Evolutionary conservation across 1,140 invertebrate species (phyloP).

Genomic region (Campoletis sonorensis): DNA sequence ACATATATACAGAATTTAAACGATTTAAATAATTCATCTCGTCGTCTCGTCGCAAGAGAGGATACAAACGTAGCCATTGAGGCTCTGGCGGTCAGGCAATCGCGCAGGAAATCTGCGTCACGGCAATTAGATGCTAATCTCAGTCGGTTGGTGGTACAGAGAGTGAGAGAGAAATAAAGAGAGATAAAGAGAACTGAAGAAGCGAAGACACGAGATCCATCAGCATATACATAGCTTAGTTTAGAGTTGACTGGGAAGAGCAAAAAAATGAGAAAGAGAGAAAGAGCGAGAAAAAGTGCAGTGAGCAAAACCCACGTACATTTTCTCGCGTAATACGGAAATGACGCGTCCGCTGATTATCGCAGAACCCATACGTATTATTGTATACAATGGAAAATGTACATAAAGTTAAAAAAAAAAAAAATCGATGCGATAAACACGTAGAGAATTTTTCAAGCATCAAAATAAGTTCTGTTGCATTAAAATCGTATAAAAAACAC

Average conservation of each 20-base stretch:
- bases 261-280: neutral
- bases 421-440: too few relatives aligned
- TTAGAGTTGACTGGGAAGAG: neutral
- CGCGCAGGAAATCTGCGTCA: conserved; percentile 46
- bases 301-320: conserved; percentile 19
- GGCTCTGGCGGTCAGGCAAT: conserved; percentile 3
- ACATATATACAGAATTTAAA: conserved; percentile 4
- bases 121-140: conserved; percentile 42
- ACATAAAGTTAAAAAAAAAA: too few relatives aligned
- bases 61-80: conserved; percentile 16
- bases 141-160: conserved; percentile 24
- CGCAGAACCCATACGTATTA: neutral
- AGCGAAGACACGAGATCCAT: conserved; percentile 18
- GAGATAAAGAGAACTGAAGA: conserved; percentile 4
- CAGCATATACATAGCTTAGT: conserved; percentile 9
- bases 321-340: conserved; percentile 35
- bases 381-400: neutral
- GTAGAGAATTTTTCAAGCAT: too few relatives aligned
- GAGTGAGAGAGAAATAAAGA: neutral
- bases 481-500: too few relatives aligned
- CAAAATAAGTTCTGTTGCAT: too few relatives aligned
- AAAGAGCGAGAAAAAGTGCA: neutral
- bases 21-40: conserved; percentile 41
- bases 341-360: conserved; percentile 17
- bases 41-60: conserved; percentile 37